Evolutionary conservation across 2,888 invertebrate species (phyloP), one percentile per base, ranked within the genome.

Genomic region (Chrysolina haemoptera): DNA sequence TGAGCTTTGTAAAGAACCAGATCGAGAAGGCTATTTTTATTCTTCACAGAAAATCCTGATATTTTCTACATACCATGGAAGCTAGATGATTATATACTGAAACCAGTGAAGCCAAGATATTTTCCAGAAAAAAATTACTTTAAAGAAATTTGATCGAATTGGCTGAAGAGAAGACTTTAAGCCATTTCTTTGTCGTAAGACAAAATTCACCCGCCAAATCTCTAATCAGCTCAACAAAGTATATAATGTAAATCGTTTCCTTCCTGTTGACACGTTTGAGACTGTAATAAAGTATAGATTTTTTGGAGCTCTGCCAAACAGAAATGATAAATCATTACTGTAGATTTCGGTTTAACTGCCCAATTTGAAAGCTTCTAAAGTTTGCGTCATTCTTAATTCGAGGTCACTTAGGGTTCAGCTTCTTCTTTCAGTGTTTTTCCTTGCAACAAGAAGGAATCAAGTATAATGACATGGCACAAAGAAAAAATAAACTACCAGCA

Each of bases 351-450:
- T 53, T 53, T 20, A 22, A 20, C 53, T 53, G 53, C 20, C 53
- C 20, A 20, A 53, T 18, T 53, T 53, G 53, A 53, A 53, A 53
- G 18, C 53, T 53, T 18, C 20, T 20, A 53, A 18, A 16, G 53
- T 53, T 53, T 53, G 53, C 53, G 53, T 53, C 53, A 53, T 53
- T 53, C 20, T 22, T 53, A 53, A 20, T 20, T 53, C 20, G 53
- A 53, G 20, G 53, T 53, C 53, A 20, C 53, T 20, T 0, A 18
- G 16, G 8, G 5, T 53, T 53, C 12, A 53, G 11, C 53, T 22
- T 5, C 53, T 3, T 11, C 43, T 53, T 53, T 53, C 53, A 53
- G 18, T 11, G 20, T 3, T 22, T 53, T 35, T 5, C 11, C 11
- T 20, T 53, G 5, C 53, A 53, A 53, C 43, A 20, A 53, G 12